These are phyloP conservation scores for Ginglymostoma cirratum DNA, from an alignment of 2,113 vertebrate species.

Conservation along the genomic window DNA sequence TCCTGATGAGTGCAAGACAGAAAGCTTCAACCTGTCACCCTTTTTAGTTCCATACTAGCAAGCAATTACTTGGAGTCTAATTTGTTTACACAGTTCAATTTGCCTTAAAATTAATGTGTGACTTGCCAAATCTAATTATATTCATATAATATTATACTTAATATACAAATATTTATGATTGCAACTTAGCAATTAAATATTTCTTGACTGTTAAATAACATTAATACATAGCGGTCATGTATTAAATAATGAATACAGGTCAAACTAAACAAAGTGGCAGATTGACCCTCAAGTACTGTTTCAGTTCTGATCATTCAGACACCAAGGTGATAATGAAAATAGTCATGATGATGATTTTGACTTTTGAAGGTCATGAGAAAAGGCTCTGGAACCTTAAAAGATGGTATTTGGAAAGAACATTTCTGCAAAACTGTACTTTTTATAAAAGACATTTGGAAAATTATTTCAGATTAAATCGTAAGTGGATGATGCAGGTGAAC, in stretches of 20 bases:
- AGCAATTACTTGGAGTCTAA: too few species aligned
- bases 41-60: too few species aligned
- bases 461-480: not conserved
- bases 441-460: not conserved
- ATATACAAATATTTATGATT: not conserved
- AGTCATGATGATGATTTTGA: not conserved
- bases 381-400: not conserved
- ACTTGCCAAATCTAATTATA: not conserved
- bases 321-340: not conserved
- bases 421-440: not conserved
- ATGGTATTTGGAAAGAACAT: not conserved
- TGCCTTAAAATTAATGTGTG: slow-evolving; percentile 1
- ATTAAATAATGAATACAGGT: not conserved
- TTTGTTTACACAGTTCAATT: not conserved
- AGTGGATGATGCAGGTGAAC: not conserved
- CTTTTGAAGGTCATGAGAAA: not conserved
- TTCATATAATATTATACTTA: not conserved
- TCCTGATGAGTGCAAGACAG: too few species aligned
- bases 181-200: not conserved
- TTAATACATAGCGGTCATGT: not conserved
- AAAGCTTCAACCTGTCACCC: too few species aligned
- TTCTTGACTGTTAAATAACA: not conserved
- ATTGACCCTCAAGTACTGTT: not conserved
- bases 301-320: not conserved
- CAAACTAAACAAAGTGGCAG: not conserved